Evolutionary conservation across 2,888 invertebrate genomes (phyloP).

Genomic region (Cerastoderma edule): DNA sequence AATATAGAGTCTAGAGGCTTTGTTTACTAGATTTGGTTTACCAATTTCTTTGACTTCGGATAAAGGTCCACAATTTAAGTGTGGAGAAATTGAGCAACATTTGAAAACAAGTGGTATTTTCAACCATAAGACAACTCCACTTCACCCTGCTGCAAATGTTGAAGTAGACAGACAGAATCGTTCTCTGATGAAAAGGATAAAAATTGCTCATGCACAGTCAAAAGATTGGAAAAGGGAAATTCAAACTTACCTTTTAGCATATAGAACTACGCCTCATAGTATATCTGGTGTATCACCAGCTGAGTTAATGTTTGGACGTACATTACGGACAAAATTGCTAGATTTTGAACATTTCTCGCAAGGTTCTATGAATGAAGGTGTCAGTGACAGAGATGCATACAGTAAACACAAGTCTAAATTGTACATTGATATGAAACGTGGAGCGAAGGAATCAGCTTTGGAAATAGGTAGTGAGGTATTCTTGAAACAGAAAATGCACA

Average conservation of each 20-base stretch:
- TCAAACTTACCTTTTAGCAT: slow-evolving; percentile 47
- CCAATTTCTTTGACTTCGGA: slow-evolving; percentile 53
- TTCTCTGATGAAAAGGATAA: slow-evolving; percentile 55
- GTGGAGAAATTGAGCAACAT: slow-evolving; percentile 38
- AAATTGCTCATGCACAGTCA: slow-evolving; percentile 48
- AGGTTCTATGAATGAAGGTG: slow-evolving; percentile 15
- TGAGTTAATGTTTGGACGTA: slow-evolving; percentile 46
- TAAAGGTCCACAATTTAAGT: slow-evolving; percentile 56
- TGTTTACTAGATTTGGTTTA: slow-evolving; percentile 55
- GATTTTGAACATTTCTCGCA: background rate
- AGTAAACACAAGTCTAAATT: slow-evolving; percentile 21
- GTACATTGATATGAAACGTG: slow-evolving; percentile 27
- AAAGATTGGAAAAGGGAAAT: slow-evolving; percentile 46
- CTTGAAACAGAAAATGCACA: slow-evolving; percentile 17
- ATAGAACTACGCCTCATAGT: slow-evolving; percentile 53
- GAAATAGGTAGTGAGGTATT: slow-evolving; percentile 37
- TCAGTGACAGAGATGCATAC: slow-evolving; percentile 31
- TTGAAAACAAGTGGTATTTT: slow-evolving; percentile 43
- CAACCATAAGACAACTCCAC: slow-evolving; percentile 26
- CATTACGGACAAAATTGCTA: slow-evolving; percentile 49
- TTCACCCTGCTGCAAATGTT: slow-evolving; percentile 20
- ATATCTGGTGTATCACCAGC: slow-evolving; percentile 48
- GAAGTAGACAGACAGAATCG: slow-evolving; percentile 62
- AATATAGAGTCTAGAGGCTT: slow-evolving; percentile 44
- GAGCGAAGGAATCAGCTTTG: slow-evolving; percentile 23